phyloP scores from a whole-genome alignment of 2,797 vertebrate species.

The Neosilurus mollespiculum region DNA sequence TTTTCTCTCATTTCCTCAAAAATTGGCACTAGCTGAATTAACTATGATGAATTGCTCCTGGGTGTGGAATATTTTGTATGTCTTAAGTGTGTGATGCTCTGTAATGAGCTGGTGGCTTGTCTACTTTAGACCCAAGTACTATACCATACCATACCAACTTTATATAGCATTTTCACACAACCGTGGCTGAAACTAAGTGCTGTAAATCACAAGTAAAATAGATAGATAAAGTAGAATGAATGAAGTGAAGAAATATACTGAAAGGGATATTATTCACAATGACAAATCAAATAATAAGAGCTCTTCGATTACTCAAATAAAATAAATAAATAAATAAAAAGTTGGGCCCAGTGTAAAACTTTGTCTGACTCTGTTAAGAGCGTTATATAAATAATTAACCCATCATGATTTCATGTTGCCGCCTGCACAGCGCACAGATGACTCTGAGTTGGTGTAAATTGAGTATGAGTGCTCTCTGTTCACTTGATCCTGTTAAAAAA shows the following conservation, averaged over 20 bases:
- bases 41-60: not conserved
- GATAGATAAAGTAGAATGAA: not conserved
- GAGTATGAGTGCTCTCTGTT: not conserved
- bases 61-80: not conserved
- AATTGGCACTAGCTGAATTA: not conserved
- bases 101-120: not conserved
- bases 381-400: not conserved
- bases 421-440: constrained; percentile 5
- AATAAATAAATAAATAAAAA: not conserved
- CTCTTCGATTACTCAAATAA: not conserved
- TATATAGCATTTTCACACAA: too few species aligned
- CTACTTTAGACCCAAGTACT: too few species aligned
- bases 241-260: not conserved
- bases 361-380: not conserved
- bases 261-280: not conserved
- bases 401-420: constrained; percentile 17
- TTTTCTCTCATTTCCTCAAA: not conserved
- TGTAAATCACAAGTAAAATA: too few species aligned
- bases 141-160: too few species aligned
- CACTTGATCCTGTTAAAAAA: constrained; percentile 5
- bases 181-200: too few species aligned
- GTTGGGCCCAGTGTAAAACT: not conserved
- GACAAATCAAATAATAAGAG: not conserved
- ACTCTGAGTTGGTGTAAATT: constrained; percentile 15
- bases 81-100: not conserved